Evolutionary conservation across 2,797 vertebrate genomes (phyloP), one percentile per base, ranked within the genome.

Genomic region (Acrocephalus scirpaceus): DNA sequence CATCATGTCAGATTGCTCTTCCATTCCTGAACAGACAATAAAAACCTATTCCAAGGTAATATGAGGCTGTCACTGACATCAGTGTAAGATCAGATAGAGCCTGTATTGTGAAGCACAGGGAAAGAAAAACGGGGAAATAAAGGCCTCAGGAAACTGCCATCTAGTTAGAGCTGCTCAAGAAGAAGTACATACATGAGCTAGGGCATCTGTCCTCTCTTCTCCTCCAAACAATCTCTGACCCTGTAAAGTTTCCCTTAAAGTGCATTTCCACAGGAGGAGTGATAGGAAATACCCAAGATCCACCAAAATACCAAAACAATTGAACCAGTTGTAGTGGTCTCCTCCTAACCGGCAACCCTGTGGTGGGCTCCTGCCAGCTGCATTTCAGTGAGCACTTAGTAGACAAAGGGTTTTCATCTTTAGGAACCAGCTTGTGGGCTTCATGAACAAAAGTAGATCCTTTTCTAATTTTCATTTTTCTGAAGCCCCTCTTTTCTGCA

Each of bases 291-390:
- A 77, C 3, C 14, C 0, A 0, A 61, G n/a, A 80, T 12, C 8
- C 19, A 77, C 51, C 5, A 62, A 51, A 82, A n/a, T 29, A 11
- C 48, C 57, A 61, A 88, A 64, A 0, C 8, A 34, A 20, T 7
- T 5, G 2, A 88, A 83, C 4, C 0, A 1, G 7, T 13, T 72
- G 8, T 12, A 30, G 17, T 40, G 5, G 2, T 12, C 27, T 61
- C 17, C 32, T 2, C 67, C 18, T 42, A 26, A 70, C 7, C 62
- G 61, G 42, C 11, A 57, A 19, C 9, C 14, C 44, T 56, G 26
- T 17, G 47, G 36, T 17, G 45, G 11, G 10, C 7, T 79, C 20
- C 36, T 6, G 3, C 61, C 18, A 66, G 51, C 29, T 54, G 30
- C 81, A 58, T 79, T 82, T 61, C 56, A 70, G 40, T 47, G n/a